A percentile compares a stretch with the other conserved stretches of the same genome.
phyloP scores from a whole-genome alignment of 2,797 vertebrate species.

The Halcyon chelicuti region DNA sequence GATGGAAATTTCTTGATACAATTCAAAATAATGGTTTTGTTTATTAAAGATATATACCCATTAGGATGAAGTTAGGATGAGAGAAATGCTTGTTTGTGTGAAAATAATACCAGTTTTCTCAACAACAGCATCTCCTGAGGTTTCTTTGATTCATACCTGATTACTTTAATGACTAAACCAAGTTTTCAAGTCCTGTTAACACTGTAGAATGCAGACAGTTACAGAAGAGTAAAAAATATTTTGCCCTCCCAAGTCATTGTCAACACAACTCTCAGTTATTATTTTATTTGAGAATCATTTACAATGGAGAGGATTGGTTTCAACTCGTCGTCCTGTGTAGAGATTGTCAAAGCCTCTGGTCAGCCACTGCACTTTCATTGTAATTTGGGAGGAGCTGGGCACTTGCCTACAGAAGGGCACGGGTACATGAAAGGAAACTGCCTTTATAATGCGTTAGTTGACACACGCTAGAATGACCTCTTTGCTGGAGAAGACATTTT shows the following conservation, averaged over 20 bases:
- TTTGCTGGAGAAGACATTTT: background rate
- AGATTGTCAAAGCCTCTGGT: background rate
- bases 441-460: background rate
- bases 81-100: constrained; percentile 45
- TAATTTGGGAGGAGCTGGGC: background rate
- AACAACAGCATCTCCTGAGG: constrained; percentile 28
- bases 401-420: background rate
- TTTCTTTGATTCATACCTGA: constrained; percentile 45
- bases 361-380: background rate
- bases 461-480: background rate
- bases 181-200: constrained; percentile 4
- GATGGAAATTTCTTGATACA: constrained; percentile 29
- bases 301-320: background rate
- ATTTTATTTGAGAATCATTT: background rate
- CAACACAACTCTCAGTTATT: background rate
- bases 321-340: background rate
- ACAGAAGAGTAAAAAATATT: background rate
- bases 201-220: background rate
- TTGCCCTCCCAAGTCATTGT: background rate
- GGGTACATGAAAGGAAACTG: background rate
- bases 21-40: constrained; percentile 45
- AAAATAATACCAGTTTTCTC: constrained; percentile 47
- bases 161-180: constrained; percentile 42
- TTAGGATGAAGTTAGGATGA: constrained; percentile 22
- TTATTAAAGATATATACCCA: constrained; percentile 36